phyloP scores from a whole-genome alignment of 2,113 vertebrate species.

The Grantiella picta region DNA sequence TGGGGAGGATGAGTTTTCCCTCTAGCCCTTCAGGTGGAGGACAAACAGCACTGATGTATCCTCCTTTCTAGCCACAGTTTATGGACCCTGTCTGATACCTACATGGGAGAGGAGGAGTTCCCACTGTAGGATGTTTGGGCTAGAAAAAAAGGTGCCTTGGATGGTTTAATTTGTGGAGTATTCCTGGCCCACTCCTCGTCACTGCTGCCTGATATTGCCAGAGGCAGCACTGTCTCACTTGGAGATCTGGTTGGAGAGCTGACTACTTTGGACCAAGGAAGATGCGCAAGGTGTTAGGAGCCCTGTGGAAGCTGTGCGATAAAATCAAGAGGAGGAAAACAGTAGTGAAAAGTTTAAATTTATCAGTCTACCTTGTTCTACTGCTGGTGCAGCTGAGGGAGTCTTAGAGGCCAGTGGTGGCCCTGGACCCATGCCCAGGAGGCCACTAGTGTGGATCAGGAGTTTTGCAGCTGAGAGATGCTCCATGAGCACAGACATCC shows the following conservation, averaged over 20 bases:
- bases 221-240: background rate
- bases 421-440: background rate
- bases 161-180: background rate
- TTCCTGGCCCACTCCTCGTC: background rate
- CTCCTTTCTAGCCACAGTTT: background rate
- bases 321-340: background rate
- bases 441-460: background rate
- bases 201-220: background rate
- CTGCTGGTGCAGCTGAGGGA: background rate
- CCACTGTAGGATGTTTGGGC: background rate
- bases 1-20: background rate
- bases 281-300: background rate
- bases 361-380: background rate
- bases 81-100: background rate
- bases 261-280: background rate
- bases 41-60: background rate
- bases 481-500: rapidly evolving
- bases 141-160: background rate
- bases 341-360: background rate
- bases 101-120: background rate
- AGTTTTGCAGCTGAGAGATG: background rate
- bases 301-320: background rate
- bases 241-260: background rate
- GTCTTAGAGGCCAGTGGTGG: background rate
- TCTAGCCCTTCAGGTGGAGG: background rate